These are phyloP conservation scores for Octodon degus DNA, from an alignment of 2,113 vertebrate species.

Conservation along the genomic window DNA sequence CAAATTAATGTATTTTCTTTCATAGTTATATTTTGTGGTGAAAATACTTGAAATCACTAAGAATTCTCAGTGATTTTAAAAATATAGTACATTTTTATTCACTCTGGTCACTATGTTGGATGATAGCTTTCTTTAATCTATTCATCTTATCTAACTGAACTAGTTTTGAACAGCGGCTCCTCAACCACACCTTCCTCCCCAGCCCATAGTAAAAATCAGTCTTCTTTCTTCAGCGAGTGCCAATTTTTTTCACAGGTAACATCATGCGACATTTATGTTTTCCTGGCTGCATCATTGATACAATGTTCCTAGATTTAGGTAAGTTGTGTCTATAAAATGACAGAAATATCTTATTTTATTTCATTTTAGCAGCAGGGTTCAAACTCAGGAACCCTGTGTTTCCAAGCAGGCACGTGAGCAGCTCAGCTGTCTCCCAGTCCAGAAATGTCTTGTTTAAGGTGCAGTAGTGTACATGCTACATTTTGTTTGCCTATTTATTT, in stretches of 20 bases:
- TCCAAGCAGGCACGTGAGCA: too few relatives aligned
- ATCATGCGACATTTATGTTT: not conserved
- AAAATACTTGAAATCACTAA: not conserved
- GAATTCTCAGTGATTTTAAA: not conserved
- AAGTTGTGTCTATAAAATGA: not conserved
- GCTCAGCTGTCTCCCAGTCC: too few relatives aligned
- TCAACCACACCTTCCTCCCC: not conserved
- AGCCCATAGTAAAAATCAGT: not conserved
- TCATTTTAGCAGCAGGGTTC: too few relatives aligned
- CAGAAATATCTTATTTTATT: not conserved
- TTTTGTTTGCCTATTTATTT: not conserved
- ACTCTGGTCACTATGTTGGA: not conserved
- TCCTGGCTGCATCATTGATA: not conserved
- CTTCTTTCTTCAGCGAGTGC: not conserved
- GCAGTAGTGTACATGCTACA: too few relatives aligned
- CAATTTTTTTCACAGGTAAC: not conserved
- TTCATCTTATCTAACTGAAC: not conserved
- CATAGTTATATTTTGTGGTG: not conserved
- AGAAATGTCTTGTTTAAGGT: not conserved
- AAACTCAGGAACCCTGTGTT: too few relatives aligned
- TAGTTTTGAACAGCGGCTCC: not conserved
- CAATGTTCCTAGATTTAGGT: not conserved
- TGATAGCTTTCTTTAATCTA: not conserved
- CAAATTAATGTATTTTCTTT: not conserved
- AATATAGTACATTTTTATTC: not conserved